Percentiles rank a stretch among this genome's conserved stretches.
These are phyloP conservation scores for Tachuris rubrigastra DNA, from an alignment of 2,113 vertebrate species.

Conservation along the genomic window DNA sequence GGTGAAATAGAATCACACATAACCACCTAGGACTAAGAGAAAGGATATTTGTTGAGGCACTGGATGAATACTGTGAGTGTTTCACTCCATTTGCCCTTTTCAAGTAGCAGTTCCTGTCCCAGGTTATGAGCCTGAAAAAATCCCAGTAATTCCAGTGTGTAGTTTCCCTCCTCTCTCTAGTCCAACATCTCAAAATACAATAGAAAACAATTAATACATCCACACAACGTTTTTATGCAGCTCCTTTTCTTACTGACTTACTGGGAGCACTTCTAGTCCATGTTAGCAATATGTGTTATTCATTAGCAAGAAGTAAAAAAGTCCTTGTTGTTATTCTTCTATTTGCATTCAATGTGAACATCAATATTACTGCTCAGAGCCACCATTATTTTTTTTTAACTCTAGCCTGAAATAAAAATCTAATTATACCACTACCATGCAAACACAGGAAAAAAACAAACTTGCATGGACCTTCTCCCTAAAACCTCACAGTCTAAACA, in stretches of 20 bases:
- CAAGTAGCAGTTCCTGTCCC: not conserved
- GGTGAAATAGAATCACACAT: not conserved
- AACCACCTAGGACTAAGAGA: not conserved
- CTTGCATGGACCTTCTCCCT: not conserved
- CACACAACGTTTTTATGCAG: not conserved
- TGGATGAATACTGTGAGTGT: not conserved
- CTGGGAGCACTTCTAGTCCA: not conserved
- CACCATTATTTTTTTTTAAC: not conserved
- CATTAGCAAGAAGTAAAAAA: not conserved
- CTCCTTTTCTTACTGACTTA: not conserved
- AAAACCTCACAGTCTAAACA: not conserved
- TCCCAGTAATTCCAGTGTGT: not conserved
- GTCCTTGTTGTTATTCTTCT: not conserved
- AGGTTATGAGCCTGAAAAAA: not conserved
- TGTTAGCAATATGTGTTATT: not conserved
- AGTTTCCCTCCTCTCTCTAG: not conserved
- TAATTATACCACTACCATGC: not conserved
- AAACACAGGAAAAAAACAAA: not conserved
- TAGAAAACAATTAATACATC: not conserved
- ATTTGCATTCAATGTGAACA: not conserved
- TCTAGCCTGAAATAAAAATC: constrained; percentile 1
- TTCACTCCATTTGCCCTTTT: not conserved
- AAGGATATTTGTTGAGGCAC: not conserved
- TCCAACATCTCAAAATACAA: not conserved
- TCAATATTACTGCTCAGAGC: not conserved